Conservation (phyloP, 2,113 vertebrate genomes). For the Chinchilla lanigera region DNA sequence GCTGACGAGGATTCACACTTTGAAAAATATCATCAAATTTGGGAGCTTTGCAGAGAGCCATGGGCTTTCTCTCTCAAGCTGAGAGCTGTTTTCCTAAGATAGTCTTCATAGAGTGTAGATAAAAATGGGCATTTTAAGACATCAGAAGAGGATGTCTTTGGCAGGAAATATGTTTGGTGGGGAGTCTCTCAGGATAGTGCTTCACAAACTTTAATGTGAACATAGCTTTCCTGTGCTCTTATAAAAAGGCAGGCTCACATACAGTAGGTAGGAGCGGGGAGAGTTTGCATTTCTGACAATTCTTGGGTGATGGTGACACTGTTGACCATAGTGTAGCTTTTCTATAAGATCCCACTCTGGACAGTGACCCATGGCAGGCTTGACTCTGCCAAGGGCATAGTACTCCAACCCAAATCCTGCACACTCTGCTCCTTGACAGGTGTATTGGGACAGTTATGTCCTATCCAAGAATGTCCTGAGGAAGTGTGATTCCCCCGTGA, state of each 20-base stretch:
- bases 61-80: not conserved
- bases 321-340: not conserved
- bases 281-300: not conserved
- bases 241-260: not conserved
- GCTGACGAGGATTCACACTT: conserved; percentile 82
- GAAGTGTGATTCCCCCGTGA: not conserved
- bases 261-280: not conserved
- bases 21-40: conserved; percentile 86
- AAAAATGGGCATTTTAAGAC: not conserved
- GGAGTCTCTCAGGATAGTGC: rapidly evolving
- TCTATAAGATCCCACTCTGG: not conserved
- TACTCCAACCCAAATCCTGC: not conserved
- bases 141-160: not conserved
- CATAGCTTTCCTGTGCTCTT: not conserved
- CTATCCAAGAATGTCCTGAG: not conserved
- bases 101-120: not conserved
- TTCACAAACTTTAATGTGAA: not conserved
- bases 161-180: not conserved
- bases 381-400: not conserved
- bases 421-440: not conserved
- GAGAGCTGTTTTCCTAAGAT: not conserved
- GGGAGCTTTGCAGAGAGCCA: conserved; percentile 77
- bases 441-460: not conserved
- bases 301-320: not conserved
- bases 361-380: not conserved